Conservation (phyloP, 2,888 invertebrate genomes). For the Sceliomorpha sp. region DNA sequence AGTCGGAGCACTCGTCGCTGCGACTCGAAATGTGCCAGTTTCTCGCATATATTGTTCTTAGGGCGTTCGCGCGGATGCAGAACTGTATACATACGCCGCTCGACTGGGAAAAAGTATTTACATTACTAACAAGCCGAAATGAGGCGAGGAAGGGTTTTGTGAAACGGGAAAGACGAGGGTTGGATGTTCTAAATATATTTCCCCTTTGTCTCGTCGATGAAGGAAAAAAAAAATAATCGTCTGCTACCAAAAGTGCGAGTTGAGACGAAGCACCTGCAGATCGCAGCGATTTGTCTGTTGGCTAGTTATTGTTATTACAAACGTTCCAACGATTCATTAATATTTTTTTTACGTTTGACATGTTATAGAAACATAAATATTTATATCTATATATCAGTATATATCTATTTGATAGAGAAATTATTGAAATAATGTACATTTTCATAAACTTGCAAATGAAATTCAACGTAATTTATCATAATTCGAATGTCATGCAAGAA, state of each 20-base stretch:
- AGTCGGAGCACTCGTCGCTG: too few species aligned
- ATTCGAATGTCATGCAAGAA: too few species aligned
- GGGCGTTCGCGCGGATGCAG: constrained; percentile 23
- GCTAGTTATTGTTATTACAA: constrained; percentile 24
- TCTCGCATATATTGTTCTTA: constrained; percentile 21
- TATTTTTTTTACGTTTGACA: too few species aligned
- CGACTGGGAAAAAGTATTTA: constrained; percentile 52
- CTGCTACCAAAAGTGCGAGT: constrained; percentile 17
- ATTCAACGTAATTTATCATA: too few species aligned
- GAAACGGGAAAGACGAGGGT: constrained; percentile 13
- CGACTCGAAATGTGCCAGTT: too few species aligned
- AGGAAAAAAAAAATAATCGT: constrained; percentile 16
- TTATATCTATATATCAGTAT: too few species aligned
- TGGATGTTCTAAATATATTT: constrained; percentile 34
- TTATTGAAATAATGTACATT: too few species aligned
- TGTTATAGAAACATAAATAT: too few species aligned
- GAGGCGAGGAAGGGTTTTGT: constrained; percentile 29
- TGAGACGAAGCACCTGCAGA: constrained; percentile 38
- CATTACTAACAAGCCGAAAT: constrained; percentile 53
- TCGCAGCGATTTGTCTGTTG: background rate
- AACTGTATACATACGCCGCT: constrained; percentile 25
- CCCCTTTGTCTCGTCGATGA: constrained; percentile 2
- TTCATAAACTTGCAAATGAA: too few species aligned
- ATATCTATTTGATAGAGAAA: too few species aligned
- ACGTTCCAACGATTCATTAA: too few species aligned